Evolutionary conservation across 2,888 invertebrate species (phyloP).

Genomic region (Lydus trimaculatus): DNA sequence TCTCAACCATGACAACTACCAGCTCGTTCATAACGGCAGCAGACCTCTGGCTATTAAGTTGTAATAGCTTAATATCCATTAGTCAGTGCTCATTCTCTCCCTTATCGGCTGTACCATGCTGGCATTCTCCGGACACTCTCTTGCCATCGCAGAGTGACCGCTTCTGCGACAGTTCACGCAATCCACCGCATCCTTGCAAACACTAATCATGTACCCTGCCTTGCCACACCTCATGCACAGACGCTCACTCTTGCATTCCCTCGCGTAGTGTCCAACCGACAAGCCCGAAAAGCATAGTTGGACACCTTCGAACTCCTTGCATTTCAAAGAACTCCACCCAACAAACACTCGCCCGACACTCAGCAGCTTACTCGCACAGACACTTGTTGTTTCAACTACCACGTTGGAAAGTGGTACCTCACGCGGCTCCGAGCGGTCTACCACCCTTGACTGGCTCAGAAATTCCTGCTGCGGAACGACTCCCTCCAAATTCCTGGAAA

Average conservation of each 20-base stretch:
- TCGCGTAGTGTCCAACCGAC: not conserved
- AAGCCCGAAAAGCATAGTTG: not conserved
- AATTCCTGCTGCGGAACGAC: not conserved
- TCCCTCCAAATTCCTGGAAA: not conserved
- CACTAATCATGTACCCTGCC: too few relatives aligned
- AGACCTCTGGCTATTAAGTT: too few relatives aligned
- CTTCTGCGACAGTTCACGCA: not conserved
- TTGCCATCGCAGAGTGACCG: not conserved
- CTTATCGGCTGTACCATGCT: not conserved
- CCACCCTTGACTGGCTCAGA: not conserved
- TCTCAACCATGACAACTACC: constrained; percentile 12
- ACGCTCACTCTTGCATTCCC: not conserved
- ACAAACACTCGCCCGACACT: too few relatives aligned
- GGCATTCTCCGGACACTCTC: not conserved
- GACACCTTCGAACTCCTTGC: not conserved
- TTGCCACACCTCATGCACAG: not conserved
- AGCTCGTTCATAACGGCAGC: too few relatives aligned
- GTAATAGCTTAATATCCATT: too few relatives aligned
- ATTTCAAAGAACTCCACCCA: not conserved
- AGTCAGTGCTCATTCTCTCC: too few relatives aligned
- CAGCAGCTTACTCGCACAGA: not conserved
- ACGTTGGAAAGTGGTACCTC: not conserved
- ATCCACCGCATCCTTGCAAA: not conserved
- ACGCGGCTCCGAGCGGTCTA: not conserved
- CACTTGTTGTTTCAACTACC: not conserved